These are phyloP conservation scores for Tenrec ecaudatus DNA, from an alignment of 2,113 vertebrate genomes.

Conservation along the genomic window DNA sequence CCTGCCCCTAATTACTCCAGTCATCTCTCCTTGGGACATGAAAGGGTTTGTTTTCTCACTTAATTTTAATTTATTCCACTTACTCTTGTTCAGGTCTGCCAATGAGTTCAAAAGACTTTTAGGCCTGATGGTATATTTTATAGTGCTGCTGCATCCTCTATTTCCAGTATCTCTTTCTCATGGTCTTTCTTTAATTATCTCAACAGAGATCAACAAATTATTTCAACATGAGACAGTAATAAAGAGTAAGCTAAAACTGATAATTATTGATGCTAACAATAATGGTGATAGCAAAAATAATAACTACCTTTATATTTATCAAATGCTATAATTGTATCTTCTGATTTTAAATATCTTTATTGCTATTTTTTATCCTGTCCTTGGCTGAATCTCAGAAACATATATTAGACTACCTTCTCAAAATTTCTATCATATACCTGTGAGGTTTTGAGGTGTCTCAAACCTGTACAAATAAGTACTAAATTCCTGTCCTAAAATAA, in stretches of 20 bases:
- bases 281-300: neutral
- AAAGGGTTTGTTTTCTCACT: conserved; percentile 64
- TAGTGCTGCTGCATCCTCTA: neutral
- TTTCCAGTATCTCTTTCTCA: neutral
- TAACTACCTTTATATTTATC: neutral
- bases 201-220: conserved; percentile 21
- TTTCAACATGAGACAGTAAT: neutral
- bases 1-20: conserved; percentile 71
- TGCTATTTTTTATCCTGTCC: neutral
- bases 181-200: neutral
- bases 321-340: neutral
- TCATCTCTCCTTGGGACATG: conserved; percentile 57
- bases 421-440: neutral
- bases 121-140: conserved; percentile 28
- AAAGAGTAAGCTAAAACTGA: no score
- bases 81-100: conserved; percentile 65
- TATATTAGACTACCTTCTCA: neutral
- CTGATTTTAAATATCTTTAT: neutral
- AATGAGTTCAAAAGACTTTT: conserved; percentile 56
- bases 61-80: conserved; percentile 71
- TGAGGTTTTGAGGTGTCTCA: neutral
- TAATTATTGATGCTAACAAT: neutral
- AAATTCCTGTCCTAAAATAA: neutral
- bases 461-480: neutral
- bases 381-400: neutral